These are phyloP conservation scores for Smittia sp. DNA, from an alignment of 2,888 invertebrate species.

Conservation along the genomic window DNA sequence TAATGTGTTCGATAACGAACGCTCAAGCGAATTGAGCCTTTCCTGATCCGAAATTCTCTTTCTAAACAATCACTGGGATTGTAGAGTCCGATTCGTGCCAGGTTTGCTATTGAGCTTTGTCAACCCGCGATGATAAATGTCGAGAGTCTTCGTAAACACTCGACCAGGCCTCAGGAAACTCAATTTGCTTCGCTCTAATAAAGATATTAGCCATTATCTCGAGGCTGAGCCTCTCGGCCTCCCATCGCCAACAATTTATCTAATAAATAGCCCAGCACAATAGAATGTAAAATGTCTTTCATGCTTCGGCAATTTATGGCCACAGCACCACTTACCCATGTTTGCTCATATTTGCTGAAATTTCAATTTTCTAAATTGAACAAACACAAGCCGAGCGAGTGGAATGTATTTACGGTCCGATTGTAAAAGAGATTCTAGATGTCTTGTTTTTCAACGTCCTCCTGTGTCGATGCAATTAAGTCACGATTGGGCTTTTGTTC, in stretches of 20 bases:
- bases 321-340: background rate
- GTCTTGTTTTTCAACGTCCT: background rate
- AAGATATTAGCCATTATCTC: background rate
- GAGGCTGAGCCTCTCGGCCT: background rate
- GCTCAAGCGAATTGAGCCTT: no score
- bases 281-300: background rate
- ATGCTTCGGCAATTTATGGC: conserved; percentile 8
- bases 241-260: background rate
- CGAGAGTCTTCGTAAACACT: background rate
- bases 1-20: no score
- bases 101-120: no score
- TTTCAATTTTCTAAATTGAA: background rate
- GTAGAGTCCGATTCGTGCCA: no score
- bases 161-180: background rate
- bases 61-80: no score
- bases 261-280: background rate
- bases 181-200: conserved; percentile 11
- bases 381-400: background rate
- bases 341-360: conserved; percentile 3
- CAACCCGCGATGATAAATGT: no score
- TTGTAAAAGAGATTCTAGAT: background rate
- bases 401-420: background rate
- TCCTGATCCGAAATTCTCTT: no score
- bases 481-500: background rate
- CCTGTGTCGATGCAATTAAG: background rate